Conservation (phyloP, 2,113 vertebrate genomes). For the Indicator maculatus region DNA sequence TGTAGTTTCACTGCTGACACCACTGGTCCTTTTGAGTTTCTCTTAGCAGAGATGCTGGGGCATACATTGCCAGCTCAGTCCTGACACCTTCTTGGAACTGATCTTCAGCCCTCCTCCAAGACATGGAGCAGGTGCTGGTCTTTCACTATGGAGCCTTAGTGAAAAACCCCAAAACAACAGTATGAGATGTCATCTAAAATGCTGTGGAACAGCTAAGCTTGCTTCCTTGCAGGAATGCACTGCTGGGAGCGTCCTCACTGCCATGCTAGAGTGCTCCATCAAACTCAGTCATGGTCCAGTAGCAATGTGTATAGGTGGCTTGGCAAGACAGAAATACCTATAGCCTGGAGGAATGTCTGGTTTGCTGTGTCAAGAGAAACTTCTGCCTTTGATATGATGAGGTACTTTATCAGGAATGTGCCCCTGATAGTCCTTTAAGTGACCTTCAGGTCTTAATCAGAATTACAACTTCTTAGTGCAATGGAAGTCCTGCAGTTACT, state of each 20-base stretch:
- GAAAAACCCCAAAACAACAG: too few species aligned
- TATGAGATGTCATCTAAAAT: background rate
- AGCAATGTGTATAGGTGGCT: background rate
- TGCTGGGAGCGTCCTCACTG: rapidly evolving
- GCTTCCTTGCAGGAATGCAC: background rate
- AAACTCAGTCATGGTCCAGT: background rate
- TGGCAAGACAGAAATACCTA: background rate
- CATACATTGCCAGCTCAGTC: background rate
- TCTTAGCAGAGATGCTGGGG: background rate
- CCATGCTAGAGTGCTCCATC: background rate
- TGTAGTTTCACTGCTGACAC: rapidly evolving
- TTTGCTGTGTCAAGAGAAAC: background rate
- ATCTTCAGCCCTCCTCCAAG: background rate
- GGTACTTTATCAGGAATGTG: background rate
- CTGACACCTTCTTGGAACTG: background rate
- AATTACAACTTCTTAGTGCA: background rate
- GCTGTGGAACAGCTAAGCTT: background rate
- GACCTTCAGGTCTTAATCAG: background rate
- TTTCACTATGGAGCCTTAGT: background rate
- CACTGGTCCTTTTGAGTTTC: background rate
- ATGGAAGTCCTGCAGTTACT: background rate
- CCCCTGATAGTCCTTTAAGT: background rate
- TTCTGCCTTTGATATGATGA: background rate
- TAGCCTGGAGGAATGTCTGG: background rate
- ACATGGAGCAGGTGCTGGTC: background rate